Conservation (phyloP, 2,797 vertebrate genomes). For the Pipistrellus kuhlii region DNA sequence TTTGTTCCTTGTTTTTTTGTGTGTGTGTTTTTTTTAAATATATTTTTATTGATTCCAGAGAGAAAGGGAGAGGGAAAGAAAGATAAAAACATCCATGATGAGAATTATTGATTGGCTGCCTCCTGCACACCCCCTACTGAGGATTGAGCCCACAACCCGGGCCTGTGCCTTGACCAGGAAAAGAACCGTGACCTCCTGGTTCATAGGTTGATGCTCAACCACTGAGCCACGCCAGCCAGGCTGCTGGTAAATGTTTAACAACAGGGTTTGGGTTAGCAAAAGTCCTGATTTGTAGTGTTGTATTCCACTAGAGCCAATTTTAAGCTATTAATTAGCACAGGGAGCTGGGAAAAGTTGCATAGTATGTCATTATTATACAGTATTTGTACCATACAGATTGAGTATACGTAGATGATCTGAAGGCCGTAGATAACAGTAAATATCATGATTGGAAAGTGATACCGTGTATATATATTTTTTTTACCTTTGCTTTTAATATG, state of each 20-base stretch:
- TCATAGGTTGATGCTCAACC: no score
- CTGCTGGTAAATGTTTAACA: not conserved
- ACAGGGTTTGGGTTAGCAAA: accelerated
- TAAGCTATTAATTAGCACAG: accelerated
- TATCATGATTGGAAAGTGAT: not conserved
- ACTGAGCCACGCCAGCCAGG: no score
- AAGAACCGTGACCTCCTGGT: no score
- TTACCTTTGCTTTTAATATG: not conserved
- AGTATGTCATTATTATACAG: accelerated
- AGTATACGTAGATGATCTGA: not conserved
- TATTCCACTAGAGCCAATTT: not conserved
- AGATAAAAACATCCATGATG: no score
- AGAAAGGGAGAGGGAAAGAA: no score
- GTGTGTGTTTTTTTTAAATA: no score
- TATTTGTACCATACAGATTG: not conserved
- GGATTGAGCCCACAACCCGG: no score
- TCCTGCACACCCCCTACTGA: no score
- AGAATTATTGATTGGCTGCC: no score
- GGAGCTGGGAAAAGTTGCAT: not conserved
- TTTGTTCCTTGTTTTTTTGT: no score
- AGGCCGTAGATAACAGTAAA: not conserved
- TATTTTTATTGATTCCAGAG: no score
- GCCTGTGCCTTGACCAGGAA: no score
- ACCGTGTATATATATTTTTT: not conserved
- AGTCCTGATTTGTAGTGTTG: not conserved